A percentile compares a stretch with the other conserved stretches of the same genome.
Conservation (phyloP, 1,140 invertebrate species). For the Drosophila triauraria region DNA sequence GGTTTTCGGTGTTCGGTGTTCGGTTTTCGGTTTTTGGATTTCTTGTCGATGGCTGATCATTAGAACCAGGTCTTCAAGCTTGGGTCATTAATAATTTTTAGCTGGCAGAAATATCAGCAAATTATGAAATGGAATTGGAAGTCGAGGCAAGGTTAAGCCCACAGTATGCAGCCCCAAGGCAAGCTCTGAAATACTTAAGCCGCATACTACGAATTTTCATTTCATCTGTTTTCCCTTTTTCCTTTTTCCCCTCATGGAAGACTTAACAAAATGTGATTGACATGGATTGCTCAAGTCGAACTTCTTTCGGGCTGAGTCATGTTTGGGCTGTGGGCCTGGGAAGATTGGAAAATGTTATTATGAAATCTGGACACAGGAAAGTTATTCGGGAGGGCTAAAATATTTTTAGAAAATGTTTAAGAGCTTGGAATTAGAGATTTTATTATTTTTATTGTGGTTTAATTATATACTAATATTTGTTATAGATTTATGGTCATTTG, state of each 20-base stretch:
- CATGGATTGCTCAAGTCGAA: slow-evolving; percentile 41
- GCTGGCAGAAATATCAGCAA: slow-evolving; percentile 52
- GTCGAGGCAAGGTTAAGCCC: slow-evolving; percentile 55
- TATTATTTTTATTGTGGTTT: too few relatives aligned
- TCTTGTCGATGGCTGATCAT: slow-evolving; percentile 56
- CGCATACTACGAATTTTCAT: slow-evolving; percentile 24
- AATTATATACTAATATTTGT: neutral
- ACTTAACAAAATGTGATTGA: slow-evolving; percentile 53
- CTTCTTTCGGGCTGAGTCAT: slow-evolving; percentile 53
- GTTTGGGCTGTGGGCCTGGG: slow-evolving; percentile 38
- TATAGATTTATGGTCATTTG: too few relatives aligned
- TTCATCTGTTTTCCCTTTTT: slow-evolving; percentile 32
- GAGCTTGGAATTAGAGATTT: neutral
- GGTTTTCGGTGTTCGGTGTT: slow-evolving; percentile 26
- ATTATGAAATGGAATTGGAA: slow-evolving; percentile 29
- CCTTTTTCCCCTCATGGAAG: neutral
- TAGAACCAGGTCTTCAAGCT: slow-evolving; percentile 56
- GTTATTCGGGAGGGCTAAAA: neutral
- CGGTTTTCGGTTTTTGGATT: slow-evolving; percentile 19
- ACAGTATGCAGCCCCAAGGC: slow-evolving; percentile 6
- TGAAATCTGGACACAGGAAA: slow-evolving; percentile 27
- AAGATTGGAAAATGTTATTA: slow-evolving; percentile 37
- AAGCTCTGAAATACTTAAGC: slow-evolving; percentile 1
- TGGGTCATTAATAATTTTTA: slow-evolving; percentile 62
- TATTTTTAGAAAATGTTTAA: neutral